Evolutionary conservation across 2,113 vertebrate species (phyloP).

Genomic region (Dinomys branickii): DNA sequence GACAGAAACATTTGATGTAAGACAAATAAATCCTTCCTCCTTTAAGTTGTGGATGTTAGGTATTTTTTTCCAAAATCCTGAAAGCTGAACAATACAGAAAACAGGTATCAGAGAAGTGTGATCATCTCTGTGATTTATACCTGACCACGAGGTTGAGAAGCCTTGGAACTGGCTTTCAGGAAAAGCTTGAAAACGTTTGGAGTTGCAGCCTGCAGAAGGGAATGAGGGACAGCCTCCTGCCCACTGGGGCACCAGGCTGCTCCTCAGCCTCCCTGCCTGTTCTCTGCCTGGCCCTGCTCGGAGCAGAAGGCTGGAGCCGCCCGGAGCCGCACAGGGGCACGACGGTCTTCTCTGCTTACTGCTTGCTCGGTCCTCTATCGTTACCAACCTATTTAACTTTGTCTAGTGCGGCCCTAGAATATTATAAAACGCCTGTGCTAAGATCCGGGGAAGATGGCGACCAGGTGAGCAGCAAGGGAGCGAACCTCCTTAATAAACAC

Average conservation of each 20-base stretch:
- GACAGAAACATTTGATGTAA: not conserved
- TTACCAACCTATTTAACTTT: not conserved
- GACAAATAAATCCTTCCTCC: not conserved
- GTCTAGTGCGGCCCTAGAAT: not conserved
- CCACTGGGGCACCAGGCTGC: not conserved
- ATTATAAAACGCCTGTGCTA: not conserved
- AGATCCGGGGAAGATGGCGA: too few species aligned
- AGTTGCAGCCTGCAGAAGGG: not conserved
- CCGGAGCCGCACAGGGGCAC: not conserved
- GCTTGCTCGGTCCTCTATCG: not conserved
- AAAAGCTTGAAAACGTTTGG: not conserved
- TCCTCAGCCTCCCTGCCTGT: not conserved
- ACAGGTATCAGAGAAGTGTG: not conserved
- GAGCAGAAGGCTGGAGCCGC: not conserved
- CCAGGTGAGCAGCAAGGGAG: too few species aligned
- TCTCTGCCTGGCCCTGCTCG: not conserved
- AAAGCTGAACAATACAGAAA: not conserved
- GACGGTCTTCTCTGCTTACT: not conserved
- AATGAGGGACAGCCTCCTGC: fast-evolving
- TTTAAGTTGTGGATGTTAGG: not conserved
- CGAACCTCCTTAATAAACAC: too few species aligned
- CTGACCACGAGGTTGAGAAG: not conserved
- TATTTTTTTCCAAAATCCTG: not conserved
- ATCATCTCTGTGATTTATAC: not conserved
- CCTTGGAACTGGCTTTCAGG: not conserved